Percentiles rank a stretch among this genome's conserved stretches.
phyloP scores from a whole-genome alignment of 2,888 invertebrate species.

The Folsomia manolachei region DNA sequence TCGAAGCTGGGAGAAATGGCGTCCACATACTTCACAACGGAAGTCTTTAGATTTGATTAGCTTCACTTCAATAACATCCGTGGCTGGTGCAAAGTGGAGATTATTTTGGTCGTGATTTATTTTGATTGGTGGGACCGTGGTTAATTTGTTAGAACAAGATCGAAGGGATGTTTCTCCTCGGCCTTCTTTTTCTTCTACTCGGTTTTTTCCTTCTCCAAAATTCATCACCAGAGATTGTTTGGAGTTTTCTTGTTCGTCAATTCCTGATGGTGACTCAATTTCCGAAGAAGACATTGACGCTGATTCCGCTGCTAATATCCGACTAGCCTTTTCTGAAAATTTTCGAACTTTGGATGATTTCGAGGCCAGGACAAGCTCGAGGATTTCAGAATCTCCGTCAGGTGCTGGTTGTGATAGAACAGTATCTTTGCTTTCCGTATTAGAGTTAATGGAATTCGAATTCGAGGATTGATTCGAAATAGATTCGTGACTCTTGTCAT shows the following conservation, averaged over 20 bases:
- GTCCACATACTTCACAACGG: constrained; percentile 33
- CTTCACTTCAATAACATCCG: neutral
- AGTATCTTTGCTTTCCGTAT: neutral
- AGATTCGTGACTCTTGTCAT: neutral
- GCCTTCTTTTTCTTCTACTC: neutral
- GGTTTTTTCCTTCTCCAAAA: neutral
- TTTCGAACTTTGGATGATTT: constrained; percentile 1
- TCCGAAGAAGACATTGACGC: no score
- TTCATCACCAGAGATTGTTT: neutral
- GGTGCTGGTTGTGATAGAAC: neutral
- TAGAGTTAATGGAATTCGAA: neutral
- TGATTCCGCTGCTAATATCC: neutral
- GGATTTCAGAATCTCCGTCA: neutral
- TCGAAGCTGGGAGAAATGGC: constrained; percentile 33
- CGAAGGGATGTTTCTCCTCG: neutral
- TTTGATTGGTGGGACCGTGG: neutral
- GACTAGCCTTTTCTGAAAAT: constrained; percentile 9
- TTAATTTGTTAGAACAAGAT: neutral
- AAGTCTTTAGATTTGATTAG: constrained; percentile 20
- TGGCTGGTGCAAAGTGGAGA: neutral
- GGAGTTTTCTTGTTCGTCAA: neutral
- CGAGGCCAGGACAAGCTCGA: neutral
- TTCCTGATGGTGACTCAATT: neutral
- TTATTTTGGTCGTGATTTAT: neutral
- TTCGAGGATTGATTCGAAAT: neutral